These are phyloP conservation scores for Dichetophora obliterata DNA, from an alignment of 2,888 invertebrate species.

Conservation along the genomic window DNA sequence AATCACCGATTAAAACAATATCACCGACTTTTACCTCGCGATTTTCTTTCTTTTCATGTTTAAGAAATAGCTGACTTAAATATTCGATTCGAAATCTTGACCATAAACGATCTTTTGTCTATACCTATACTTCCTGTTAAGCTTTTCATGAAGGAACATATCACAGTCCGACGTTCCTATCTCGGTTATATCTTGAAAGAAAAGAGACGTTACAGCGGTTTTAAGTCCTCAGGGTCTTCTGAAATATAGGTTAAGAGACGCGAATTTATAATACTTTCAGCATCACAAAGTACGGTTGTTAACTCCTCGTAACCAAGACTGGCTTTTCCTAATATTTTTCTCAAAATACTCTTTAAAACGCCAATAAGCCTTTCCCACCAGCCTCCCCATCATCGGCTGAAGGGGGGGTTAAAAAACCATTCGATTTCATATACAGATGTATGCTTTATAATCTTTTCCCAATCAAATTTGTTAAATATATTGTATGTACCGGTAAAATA, in stretches of 20 bases:
- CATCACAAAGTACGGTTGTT: neutral
- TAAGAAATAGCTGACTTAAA: neutral
- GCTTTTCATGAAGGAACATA: slow-evolving; percentile 8
- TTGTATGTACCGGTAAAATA: neutral
- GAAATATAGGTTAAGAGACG: neutral
- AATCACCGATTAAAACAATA: neutral
- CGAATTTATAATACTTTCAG: neutral
- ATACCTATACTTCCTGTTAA: slow-evolving; percentile 5
- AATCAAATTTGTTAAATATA: neutral
- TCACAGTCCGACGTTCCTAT: slow-evolving; percentile 8
- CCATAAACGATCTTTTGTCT: neutral
- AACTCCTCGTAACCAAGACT: neutral
- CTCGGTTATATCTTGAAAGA: slow-evolving; percentile 4
- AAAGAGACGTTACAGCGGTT: neutral
- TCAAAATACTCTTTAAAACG: neutral
- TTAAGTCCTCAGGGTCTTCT: neutral
- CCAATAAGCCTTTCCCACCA: neutral
- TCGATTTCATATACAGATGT: neutral
- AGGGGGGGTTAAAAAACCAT: neutral
- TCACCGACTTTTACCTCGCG: neutral
- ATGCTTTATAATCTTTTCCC: neutral
- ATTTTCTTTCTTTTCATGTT: neutral
- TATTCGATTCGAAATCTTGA: neutral
- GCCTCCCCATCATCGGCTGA: neutral
- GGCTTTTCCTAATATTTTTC: neutral